Percentiles rank a stretch among this genome's conserved stretches.
Conservation (phyloP, 2,888 invertebrate genomes). For the Oxycera nigricornis region DNA sequence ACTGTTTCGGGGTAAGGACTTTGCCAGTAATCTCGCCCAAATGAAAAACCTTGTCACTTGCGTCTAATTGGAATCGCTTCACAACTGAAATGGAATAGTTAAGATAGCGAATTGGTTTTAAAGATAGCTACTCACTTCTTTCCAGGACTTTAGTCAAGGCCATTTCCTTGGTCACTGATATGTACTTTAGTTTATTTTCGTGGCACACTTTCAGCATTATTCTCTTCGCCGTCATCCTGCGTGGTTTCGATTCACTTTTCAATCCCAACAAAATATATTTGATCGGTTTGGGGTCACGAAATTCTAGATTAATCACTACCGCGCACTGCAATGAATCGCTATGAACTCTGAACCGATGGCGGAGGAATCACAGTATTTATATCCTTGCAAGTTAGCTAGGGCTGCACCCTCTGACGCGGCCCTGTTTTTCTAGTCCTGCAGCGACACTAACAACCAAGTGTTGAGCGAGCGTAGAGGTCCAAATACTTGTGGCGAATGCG, state of each 20-base stretch:
- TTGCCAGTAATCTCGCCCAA: conserved; percentile 54
- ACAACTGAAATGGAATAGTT: not conserved
- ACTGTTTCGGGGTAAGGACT: conserved; percentile 53
- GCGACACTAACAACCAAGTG: not conserved
- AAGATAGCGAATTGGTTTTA: not conserved
- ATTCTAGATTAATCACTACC: not conserved
- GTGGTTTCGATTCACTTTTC: not conserved
- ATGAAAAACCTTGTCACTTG: conserved; percentile 46
- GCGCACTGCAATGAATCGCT: not conserved
- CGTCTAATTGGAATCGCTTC: not conserved
- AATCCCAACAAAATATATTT: too few species aligned
- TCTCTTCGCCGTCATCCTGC: not conserved
- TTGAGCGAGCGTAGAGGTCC: not conserved
- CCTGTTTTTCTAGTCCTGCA: not conserved
- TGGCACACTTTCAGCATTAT: not conserved
- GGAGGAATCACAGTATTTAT: not conserved
- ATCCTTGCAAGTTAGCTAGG: not conserved
- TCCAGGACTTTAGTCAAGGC: not conserved
- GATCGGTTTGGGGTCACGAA: not conserved
- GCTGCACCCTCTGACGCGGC: not conserved
- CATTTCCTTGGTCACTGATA: not conserved
- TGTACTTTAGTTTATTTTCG: not conserved
- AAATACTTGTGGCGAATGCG: not conserved
- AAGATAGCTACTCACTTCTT: not conserved
- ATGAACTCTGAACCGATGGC: not conserved